A percentile compares a stretch with the other conserved stretches of the same genome.
phyloP scores from a whole-genome alignment of 2,888 invertebrate genomes.

The Spilarctia lutea region DNA sequence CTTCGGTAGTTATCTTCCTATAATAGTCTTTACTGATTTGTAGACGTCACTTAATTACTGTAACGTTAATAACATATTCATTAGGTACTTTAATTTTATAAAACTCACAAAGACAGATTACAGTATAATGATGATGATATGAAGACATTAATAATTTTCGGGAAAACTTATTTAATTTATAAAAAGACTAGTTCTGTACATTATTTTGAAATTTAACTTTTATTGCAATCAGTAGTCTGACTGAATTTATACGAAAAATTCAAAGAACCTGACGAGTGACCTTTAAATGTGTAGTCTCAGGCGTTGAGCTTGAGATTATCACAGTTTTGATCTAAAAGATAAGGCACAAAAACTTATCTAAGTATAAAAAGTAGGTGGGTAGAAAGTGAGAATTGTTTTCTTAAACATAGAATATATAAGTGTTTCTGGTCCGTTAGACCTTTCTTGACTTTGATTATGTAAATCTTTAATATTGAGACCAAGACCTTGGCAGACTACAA shows the following conservation, averaged over 20 bases:
- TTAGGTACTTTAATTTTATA: background rate
- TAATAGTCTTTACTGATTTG: background rate
- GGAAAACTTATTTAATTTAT: background rate
- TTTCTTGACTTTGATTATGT: constrained; percentile 40
- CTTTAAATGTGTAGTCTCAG: background rate
- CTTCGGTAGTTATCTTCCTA: background rate
- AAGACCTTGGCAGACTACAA: constrained; percentile 34
- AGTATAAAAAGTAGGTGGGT: background rate
- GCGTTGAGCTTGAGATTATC: background rate
- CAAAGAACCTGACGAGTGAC: background rate
- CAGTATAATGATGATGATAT: background rate
- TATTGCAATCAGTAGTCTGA: background rate
- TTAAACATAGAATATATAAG: constrained; percentile 30
- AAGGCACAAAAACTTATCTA: background rate
- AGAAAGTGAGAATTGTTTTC: constrained; percentile 14
- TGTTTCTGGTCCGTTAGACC: constrained; percentile 27
- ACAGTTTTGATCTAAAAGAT: background rate
- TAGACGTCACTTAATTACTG: background rate
- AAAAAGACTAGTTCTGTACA: background rate
- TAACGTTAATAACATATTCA: background rate
- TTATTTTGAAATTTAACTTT: background rate
- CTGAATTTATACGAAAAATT: background rate
- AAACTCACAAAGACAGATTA: background rate
- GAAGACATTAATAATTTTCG: background rate
- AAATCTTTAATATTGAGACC: constrained; percentile 39